These are phyloP conservation scores for Pocillopora grandis DNA, from an alignment of 92 coral and sea anemone species.

Conservation along the genomic window DNA sequence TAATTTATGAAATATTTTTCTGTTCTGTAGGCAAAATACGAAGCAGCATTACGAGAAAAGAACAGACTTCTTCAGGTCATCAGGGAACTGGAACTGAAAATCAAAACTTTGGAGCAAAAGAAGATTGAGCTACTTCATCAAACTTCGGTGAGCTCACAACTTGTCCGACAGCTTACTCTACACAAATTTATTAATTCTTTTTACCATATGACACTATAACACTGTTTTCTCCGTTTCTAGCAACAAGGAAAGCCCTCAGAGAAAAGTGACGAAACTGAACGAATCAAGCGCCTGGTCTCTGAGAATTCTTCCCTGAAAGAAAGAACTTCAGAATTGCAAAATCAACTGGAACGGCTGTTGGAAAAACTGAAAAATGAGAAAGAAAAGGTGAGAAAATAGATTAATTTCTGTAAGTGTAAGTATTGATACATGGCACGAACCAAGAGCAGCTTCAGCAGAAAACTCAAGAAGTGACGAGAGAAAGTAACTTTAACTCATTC, in stretches of 20 bases:
- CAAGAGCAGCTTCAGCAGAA: too few relatives aligned
- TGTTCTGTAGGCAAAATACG: constrained; percentile 52
- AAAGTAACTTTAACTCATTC: too few relatives aligned
- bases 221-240: constrained; percentile 11
- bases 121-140: constrained; percentile 38
- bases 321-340: constrained; percentile 31
- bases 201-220: not conserved
- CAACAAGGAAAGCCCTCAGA: constrained; percentile 31
- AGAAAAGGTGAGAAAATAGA: constrained; percentile 42
- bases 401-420: not conserved
- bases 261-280: constrained; percentile 46
- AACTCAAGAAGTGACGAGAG: too few relatives aligned
- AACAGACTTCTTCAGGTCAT: constrained; percentile 63
- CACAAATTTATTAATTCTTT: not conserved
- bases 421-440: too few relatives aligned
- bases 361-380: constrained; percentile 63
- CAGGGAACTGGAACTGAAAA: constrained; percentile 62
- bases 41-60: constrained; percentile 64
- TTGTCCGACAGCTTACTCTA: too few relatives aligned
- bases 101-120: constrained; percentile 62
- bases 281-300: constrained; percentile 56
- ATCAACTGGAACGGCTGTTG: constrained; percentile 51
- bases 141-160: constrained; percentile 4
- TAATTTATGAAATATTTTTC: not conserved
- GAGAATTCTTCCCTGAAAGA: constrained; percentile 48